Percentiles rank a stretch among this genome's conserved stretches.
These are phyloP conservation scores for Quadroppia sp. DNA, from an alignment of 2,888 invertebrate genomes.

Conservation along the genomic window DNA sequence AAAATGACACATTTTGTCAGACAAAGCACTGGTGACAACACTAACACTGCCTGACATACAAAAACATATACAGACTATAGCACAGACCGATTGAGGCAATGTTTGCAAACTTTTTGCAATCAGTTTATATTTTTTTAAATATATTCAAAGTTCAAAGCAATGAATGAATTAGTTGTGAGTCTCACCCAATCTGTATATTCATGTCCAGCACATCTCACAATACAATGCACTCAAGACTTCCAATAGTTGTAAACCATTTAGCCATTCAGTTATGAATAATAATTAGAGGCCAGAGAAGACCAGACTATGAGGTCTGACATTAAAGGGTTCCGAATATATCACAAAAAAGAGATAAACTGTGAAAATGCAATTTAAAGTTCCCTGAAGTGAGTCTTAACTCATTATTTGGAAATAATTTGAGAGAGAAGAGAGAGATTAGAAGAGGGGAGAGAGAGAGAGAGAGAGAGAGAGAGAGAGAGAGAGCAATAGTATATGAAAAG, in stretches of 20 bases:
- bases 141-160: neutral
- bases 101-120: neutral
- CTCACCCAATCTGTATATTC: slow-evolving; percentile 20
- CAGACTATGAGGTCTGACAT: neutral
- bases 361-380: neutral
- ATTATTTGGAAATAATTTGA: too few relatives aligned
- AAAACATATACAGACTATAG: neutral
- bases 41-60: neutral
- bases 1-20: slow-evolving; percentile 15
- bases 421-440: neutral
- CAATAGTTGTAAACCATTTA: neutral
- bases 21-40: slow-evolving; percentile 17
- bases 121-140: neutral
- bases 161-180: neutral
- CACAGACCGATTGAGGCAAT: neutral
- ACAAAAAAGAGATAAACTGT: neutral
- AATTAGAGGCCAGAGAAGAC: neutral
- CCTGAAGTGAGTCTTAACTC: too few relatives aligned
- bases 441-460: slow-evolving; percentile 5
- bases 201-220: neutral
- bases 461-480: slow-evolving; percentile 22
- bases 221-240: neutral
- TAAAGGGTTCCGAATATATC: slow-evolving; percentile 32
- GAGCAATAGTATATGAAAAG: neutral
- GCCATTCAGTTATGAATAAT: neutral